Percentiles rank a stretch among this genome's conserved stretches.
These are phyloP conservation scores for Pelmatolapia mariae DNA, from an alignment of 2,113 vertebrate species.

Conservation along the genomic window DNA sequence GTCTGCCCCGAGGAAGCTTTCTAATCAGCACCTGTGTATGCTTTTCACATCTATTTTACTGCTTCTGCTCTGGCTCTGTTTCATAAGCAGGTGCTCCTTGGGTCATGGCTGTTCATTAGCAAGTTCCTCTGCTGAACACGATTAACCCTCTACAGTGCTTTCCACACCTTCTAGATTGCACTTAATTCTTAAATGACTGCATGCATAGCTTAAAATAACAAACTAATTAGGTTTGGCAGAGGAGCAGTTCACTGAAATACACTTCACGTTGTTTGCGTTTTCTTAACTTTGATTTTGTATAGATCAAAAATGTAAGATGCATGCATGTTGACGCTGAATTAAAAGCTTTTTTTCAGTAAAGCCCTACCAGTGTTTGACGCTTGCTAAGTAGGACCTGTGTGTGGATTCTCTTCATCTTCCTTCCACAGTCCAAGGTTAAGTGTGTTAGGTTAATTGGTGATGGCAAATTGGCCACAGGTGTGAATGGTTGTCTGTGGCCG, in stretches of 20 bases:
- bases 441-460: background rate
- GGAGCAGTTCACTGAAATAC: background rate
- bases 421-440: background rate
- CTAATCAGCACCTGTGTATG: slow-evolving; percentile 37
- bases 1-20: background rate
- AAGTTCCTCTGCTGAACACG: background rate
- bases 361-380: background rate
- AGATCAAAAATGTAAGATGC: background rate
- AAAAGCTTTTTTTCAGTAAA: background rate
- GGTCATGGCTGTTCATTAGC: background rate
- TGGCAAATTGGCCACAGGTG: background rate
- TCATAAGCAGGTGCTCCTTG: slow-evolving; percentile 9
- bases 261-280: background rate
- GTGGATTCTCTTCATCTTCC: background rate
- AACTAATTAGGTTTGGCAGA: background rate
- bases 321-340: background rate
- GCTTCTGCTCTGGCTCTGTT: slow-evolving; percentile 27
- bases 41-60: slow-evolving; percentile 17
- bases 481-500: background rate
- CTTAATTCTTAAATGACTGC: background rate
- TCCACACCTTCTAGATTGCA: background rate
- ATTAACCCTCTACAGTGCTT: background rate
- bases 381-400: background rate
- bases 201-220: background rate
- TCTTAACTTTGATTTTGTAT: background rate